These are phyloP conservation scores for Harpagoxenus sublaevis DNA, from an alignment of 2,888 invertebrate species.

Conservation along the genomic window DNA sequence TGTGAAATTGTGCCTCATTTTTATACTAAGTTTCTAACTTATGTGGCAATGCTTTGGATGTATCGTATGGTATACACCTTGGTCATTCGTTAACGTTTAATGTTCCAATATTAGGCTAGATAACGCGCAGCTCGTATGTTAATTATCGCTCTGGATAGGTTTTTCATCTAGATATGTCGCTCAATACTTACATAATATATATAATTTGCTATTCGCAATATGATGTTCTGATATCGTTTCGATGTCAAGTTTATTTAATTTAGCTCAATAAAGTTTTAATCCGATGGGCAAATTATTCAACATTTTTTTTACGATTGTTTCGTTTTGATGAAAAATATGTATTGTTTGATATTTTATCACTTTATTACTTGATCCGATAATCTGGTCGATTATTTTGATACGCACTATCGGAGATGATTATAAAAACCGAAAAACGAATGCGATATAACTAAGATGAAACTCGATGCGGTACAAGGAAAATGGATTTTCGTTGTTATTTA, in stretches of 20 bases:
- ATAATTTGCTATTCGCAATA: background rate
- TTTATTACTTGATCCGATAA: background rate
- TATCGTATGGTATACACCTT: too few relatives aligned
- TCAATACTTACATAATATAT: background rate
- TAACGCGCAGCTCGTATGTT: too few relatives aligned
- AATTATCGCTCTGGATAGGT: too few relatives aligned
- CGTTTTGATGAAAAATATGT: background rate
- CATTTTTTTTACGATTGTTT: background rate
- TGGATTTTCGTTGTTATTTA: constrained; percentile 70
- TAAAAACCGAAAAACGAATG: constrained; percentile 31
- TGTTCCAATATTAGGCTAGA: too few relatives aligned
- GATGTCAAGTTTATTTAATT: background rate
- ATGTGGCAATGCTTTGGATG: too few relatives aligned
- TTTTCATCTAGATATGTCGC: too few relatives aligned
- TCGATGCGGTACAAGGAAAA: constrained; percentile 70
- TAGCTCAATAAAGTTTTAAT: background rate
- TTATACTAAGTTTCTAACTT: too few relatives aligned
- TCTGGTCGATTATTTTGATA: background rate
- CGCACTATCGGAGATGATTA: constrained; percentile 18
- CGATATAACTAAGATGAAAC: constrained; percentile 78
- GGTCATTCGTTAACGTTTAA: too few relatives aligned
- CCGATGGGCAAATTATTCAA: constrained; percentile 1
- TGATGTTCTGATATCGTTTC: background rate
- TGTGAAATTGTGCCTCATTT: too few relatives aligned
- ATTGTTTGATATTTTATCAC: constrained; percentile 3